phyloP scores from a whole-genome alignment of 2,888 invertebrate genomes.

The Drosophila formosana region DNA sequence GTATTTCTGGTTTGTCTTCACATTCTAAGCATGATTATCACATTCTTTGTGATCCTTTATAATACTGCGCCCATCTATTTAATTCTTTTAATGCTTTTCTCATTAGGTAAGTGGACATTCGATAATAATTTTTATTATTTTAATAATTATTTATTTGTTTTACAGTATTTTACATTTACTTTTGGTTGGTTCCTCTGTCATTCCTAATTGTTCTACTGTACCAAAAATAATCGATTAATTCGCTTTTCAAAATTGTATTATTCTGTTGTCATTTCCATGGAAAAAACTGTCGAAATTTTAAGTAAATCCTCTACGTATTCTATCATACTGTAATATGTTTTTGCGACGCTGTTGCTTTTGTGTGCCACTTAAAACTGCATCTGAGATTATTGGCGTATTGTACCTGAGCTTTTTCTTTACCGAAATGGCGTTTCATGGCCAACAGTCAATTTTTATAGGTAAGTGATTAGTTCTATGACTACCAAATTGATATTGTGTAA shows the following conservation, averaged over 20 bases:
- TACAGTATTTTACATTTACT: slow-evolving; percentile 35
- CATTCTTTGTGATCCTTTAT: not conserved
- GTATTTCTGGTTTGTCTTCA: slow-evolving; percentile 16
- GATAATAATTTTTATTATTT: not conserved
- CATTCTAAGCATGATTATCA: slow-evolving; percentile 1
- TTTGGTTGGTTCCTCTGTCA: slow-evolving; percentile 35
- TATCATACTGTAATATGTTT: slow-evolving; percentile 29
- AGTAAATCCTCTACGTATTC: not conserved
- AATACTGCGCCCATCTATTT: slow-evolving; percentile 7
- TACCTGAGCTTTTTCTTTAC: slow-evolving; percentile 33
- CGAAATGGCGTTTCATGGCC: slow-evolving; percentile 45
- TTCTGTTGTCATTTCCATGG: slow-evolving; percentile 1
- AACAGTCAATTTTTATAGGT: slow-evolving; percentile 40
- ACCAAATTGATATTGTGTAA: not conserved
- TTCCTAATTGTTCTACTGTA: slow-evolving; percentile 12
- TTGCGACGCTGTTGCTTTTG: slow-evolving; percentile 43
- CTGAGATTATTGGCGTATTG: slow-evolving; percentile 37
- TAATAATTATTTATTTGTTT: not conserved
- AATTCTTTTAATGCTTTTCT: not conserved
- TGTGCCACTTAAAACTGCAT: slow-evolving; percentile 28
- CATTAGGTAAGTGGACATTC: slow-evolving; percentile 19
- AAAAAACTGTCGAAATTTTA: slow-evolving; percentile 32
- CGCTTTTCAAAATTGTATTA: not conserved
- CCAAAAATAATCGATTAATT: not conserved
- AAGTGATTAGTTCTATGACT: slow-evolving; percentile 5